Percentiles rank a stretch among this genome's conserved stretches.
Evolutionary conservation across 2,888 invertebrate genomes (phyloP).

Genomic region (Athrips mouffetella): DNA sequence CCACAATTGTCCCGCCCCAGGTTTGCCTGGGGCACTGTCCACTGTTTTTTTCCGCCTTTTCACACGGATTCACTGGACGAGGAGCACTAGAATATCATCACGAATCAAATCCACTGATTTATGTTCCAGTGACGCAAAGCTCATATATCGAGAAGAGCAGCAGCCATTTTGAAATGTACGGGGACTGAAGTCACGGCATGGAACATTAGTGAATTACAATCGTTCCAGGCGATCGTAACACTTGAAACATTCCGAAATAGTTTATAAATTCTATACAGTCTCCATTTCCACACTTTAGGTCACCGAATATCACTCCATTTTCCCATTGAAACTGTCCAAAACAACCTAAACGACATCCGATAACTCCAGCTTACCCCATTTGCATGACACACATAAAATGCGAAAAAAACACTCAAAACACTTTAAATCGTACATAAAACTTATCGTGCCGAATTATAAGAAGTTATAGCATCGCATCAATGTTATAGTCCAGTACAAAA

Average conservation of each 20-base stretch:
- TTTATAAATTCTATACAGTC: slow-evolving; percentile 61
- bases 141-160: slow-evolving; percentile 78
- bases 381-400: slow-evolving; percentile 86
- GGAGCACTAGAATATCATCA: slow-evolving; percentile 59
- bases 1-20: slow-evolving; percentile 61
- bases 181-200: slow-evolving; percentile 78
- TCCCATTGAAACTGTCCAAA: slow-evolving; percentile 75
- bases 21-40: slow-evolving; percentile 52
- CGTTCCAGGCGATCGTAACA: slow-evolving; percentile 49
- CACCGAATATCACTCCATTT: slow-evolving; percentile 72
- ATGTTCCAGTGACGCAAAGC: slow-evolving; percentile 80
- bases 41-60: slow-evolving; percentile 56
- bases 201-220: slow-evolving; percentile 72
- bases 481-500: slow-evolving; percentile 78
- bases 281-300: slow-evolving; percentile 67
- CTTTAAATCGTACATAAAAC: slow-evolving; percentile 75
- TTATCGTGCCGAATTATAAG: slow-evolving; percentile 69
- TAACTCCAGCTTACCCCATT: slow-evolving; percentile 84
- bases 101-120: slow-evolving; percentile 69
- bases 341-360: slow-evolving; percentile 79
- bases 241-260: slow-evolving; percentile 46
- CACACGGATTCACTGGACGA: slow-evolving; percentile 60
- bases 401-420: slow-evolving; percentile 77
- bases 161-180: slow-evolving; percentile 81
- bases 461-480: slow-evolving; percentile 74